Percentiles rank a stretch among this genome's conserved stretches.
These are phyloP conservation scores for Chelon auratus DNA, from an alignment of 2,797 vertebrate genomes.

Conservation along the genomic window DNA sequence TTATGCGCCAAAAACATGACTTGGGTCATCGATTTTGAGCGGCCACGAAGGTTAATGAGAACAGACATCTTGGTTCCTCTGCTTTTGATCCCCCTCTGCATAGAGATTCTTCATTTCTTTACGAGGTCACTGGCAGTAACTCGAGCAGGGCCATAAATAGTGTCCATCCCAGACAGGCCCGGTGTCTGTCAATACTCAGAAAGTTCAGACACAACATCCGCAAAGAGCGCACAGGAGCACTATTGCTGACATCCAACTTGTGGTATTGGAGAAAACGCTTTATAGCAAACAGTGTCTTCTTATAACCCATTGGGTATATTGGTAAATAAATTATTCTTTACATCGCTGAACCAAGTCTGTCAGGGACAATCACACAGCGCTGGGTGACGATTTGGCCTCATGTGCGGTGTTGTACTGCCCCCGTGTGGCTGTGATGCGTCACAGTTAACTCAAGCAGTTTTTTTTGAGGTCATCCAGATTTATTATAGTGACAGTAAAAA, in stretches of 20 bases:
- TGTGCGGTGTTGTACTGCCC: conserved; percentile 81
- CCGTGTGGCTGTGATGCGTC: conserved; percentile 59
- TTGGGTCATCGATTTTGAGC: conserved; percentile 63
- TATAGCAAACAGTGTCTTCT: conserved; percentile 32
- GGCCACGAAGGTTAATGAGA: conserved; percentile 75
- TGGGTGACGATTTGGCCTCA: conserved; percentile 30
- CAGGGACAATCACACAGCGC: conserved; percentile 27
- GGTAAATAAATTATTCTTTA: conserved; percentile 37
- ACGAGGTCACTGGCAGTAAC: conserved; percentile 79
- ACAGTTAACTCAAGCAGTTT: conserved; percentile 37
- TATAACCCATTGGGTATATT: conserved; percentile 42
- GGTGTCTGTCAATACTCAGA: conserved; percentile 76
- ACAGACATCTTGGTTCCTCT: conserved; percentile 70
- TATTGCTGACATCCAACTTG: conserved; percentile 42
- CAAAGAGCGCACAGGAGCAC: conserved; percentile 43
- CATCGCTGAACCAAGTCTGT: conserved; percentile 27
- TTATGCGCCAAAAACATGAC: conserved; percentile 22
- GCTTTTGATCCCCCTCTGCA: conserved; percentile 63
- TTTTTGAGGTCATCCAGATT: conserved; percentile 85
- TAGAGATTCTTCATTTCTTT: conserved; percentile 76
- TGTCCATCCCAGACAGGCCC: conserved; percentile 75
- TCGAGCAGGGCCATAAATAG: conserved; percentile 81
- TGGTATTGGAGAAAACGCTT: conserved; percentile 38
- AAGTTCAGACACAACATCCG: conserved; percentile 79
- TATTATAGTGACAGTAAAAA: conserved; percentile 80